Percentiles rank a stretch among this genome's conserved stretches.
Evolutionary conservation across 2,113 vertebrate species (phyloP).

Genomic region (Brachyhypopomus gauderio): DNA sequence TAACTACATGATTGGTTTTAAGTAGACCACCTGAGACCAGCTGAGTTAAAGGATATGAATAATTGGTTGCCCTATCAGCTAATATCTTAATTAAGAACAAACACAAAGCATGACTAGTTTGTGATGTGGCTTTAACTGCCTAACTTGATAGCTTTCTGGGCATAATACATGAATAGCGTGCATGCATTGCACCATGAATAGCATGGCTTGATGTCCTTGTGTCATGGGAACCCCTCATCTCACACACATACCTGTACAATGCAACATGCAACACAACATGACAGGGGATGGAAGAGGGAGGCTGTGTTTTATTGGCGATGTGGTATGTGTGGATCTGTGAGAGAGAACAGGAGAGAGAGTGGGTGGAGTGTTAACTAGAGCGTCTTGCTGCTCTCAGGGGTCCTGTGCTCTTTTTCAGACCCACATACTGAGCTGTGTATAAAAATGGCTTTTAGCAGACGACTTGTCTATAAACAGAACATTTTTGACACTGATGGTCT

Average conservation of each 20-base stretch:
- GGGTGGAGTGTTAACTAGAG: constrained; percentile 61
- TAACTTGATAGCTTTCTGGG: too few relatives aligned
- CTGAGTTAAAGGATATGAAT: background rate
- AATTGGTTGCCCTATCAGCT: background rate
- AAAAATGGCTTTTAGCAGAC: constrained; percentile 38
- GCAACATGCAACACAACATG: background rate
- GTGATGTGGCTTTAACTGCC: too few relatives aligned
- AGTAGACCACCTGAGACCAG: too few relatives aligned
- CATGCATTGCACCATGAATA: background rate
- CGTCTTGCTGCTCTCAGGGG: constrained; percentile 65
- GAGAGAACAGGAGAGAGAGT: background rate
- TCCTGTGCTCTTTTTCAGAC: constrained; percentile 70
- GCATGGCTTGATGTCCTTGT: background rate
- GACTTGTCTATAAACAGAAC: constrained; percentile 16
- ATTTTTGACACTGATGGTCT: background rate
- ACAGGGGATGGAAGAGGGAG: background rate
- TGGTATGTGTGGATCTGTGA: background rate
- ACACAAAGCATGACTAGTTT: too few relatives aligned
- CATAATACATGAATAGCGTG: too few relatives aligned
- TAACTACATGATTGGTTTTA: too few relatives aligned
- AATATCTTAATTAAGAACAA: background rate
- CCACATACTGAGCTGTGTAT: constrained; percentile 67
- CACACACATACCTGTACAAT: background rate
- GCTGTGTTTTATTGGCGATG: background rate
- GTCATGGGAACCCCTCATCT: background rate